phyloP scores from a whole-genome alignment of 35 echinoderm and acorn worm genomes.

The Heliocidaris tuberculata region DNA sequence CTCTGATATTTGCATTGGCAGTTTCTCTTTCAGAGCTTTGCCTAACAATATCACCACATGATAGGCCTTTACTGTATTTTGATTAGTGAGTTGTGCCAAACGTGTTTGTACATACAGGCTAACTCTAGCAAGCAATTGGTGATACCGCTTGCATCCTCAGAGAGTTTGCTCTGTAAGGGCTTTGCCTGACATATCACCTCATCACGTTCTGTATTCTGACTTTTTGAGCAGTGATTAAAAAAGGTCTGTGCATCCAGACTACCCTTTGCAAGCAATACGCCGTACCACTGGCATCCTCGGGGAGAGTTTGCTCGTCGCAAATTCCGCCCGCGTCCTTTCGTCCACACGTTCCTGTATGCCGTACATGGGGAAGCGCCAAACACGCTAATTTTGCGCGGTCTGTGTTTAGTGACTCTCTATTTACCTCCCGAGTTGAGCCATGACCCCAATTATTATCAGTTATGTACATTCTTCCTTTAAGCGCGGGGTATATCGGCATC shows the following conservation, averaged over 20 bases:
- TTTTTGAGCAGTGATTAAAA: neutral
- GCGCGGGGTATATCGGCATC: neutral
- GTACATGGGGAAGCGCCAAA: neutral
- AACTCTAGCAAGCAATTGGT: too few species aligned
- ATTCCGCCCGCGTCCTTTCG: slow-evolving; percentile 10
- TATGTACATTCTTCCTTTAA: neutral
- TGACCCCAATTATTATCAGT: slow-evolving; percentile 9
- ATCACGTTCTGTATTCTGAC: neutral
- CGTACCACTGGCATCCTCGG: neutral
- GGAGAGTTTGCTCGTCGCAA: slow-evolving; percentile 23
- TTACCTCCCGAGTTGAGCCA: neutral
- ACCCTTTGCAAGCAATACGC: neutral
- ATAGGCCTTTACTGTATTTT: too few species aligned
- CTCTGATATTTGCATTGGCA: too few species aligned
- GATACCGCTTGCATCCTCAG: too few species aligned
- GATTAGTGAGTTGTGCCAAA: too few species aligned
- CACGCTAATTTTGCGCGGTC: neutral
- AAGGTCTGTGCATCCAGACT: neutral
- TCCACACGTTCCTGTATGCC: slow-evolving; percentile 26
- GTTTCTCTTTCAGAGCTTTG: too few species aligned
- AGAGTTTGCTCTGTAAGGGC: too few species aligned
- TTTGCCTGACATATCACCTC: too few species aligned
- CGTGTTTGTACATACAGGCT: too few species aligned
- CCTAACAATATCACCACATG: too few species aligned
- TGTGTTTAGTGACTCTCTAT: neutral